A percentile compares a stretch with the other conserved stretches of the same genome.
Conservation (phyloP, 35 echinoderm and acorn worm species). For the Apostichopus japonicus region DNA sequence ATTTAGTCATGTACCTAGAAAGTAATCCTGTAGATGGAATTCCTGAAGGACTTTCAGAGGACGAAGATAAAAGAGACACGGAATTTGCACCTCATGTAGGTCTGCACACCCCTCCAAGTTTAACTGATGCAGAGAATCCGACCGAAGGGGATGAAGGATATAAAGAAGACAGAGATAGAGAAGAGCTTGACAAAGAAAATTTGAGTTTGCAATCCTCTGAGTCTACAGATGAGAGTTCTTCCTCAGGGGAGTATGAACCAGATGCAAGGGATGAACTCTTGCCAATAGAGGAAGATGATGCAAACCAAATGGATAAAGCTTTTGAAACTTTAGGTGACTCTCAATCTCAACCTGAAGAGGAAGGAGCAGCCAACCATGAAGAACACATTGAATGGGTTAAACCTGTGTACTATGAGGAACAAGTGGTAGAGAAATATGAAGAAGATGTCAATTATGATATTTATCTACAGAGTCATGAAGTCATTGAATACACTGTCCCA, state of each 20-base stretch:
- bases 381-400: slow-evolving; percentile 43
- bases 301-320: background rate
- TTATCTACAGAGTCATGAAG: slow-evolving; percentile 41
- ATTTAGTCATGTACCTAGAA: background rate
- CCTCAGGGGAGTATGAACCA: slow-evolving; percentile 31
- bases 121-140: background rate
- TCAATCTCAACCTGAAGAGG: background rate
- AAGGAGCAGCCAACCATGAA: background rate
- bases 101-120: background rate
- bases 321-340: background rate
- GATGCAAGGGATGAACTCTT: background rate
- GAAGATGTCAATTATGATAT: slow-evolving; percentile 49
- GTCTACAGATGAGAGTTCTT: slow-evolving; percentile 21
- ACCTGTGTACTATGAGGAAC: slow-evolving; percentile 56
- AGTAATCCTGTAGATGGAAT: background rate
- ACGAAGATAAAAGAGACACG: background rate
- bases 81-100: background rate
- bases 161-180: background rate
- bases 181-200: background rate
- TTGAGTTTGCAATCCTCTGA: slow-evolving; percentile 25
- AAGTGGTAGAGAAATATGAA: slow-evolving; percentile 47
- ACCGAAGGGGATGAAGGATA: background rate
- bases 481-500: slow-evolving; percentile 47
- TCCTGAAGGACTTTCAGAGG: background rate
- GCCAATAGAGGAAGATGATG: slow-evolving; percentile 9